Conservation (phyloP, 2,113 vertebrate genomes). For the Boulengeromyrus knoepffleri region DNA sequence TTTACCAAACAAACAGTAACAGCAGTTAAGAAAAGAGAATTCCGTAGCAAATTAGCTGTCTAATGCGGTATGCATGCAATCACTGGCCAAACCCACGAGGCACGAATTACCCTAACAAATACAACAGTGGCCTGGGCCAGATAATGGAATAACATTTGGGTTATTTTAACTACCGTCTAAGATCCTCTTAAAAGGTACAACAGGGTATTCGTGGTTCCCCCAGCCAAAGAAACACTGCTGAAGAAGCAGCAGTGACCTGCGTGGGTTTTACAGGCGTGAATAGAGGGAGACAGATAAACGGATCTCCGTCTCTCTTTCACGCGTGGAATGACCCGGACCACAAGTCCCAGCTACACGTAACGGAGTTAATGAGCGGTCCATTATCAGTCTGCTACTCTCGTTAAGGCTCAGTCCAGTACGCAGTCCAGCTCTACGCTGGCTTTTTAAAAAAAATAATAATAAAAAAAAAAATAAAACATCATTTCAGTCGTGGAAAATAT, state of each 20-base stretch:
- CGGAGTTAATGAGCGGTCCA: background rate
- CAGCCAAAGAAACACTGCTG: background rate
- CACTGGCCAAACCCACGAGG: background rate
- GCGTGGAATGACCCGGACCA: background rate
- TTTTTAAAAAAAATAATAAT: background rate
- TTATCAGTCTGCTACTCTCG: constrained; percentile 2
- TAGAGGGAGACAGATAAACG: background rate
- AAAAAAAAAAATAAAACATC: background rate
- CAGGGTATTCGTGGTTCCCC: background rate
- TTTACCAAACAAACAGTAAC: background rate
- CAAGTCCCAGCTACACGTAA: background rate
- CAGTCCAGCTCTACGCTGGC: background rate
- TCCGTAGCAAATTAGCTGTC: background rate
- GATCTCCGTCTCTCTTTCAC: too few relatives aligned
- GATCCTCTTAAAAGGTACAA: background rate
- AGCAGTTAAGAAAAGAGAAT: background rate
- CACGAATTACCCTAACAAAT: background rate
- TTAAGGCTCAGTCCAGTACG: background rate
- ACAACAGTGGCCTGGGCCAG: background rate
- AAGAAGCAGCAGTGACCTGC: background rate
- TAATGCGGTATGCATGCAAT: background rate
- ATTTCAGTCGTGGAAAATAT: background rate
- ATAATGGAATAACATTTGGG: background rate
- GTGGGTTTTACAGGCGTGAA: background rate
- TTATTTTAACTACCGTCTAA: background rate